A percentile compares a stretch with the other conserved stretches of the same genome.
phyloP scores from a whole-genome alignment of 2,888 invertebrate species.

The Alitta virens region DNA sequence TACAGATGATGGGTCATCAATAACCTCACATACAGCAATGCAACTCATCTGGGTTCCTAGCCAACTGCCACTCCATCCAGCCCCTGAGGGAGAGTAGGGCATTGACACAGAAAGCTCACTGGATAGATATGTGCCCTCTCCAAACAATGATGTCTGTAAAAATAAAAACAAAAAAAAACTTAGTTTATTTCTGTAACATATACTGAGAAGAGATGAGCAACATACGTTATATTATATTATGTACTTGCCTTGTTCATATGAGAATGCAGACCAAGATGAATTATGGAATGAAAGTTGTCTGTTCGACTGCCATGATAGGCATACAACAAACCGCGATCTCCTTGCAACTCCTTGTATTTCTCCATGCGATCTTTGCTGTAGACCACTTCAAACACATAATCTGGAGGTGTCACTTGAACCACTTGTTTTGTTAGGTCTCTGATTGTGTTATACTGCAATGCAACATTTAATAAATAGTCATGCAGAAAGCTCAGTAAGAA shows the following conservation, averaged over 20 bases:
- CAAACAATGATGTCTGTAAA: slow-evolving; percentile 66
- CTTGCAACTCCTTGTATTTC: slow-evolving; percentile 18
- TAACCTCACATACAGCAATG: slow-evolving; percentile 77
- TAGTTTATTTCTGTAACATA: too few species aligned
- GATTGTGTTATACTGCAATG: slow-evolving; percentile 37
- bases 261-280: slow-evolving; percentile 75
- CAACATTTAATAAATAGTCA: too few species aligned
- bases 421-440: slow-evolving; percentile 42
- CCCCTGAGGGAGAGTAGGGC: slow-evolving; percentile 70
- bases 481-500: too few species aligned
- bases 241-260: slow-evolving; percentile 66
- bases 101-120: slow-evolving; percentile 73
- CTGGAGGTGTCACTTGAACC: slow-evolving; percentile 33
- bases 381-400: slow-evolving; percentile 18
- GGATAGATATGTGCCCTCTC: slow-evolving; percentile 74
- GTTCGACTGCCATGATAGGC: slow-evolving; percentile 80
- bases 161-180: not conserved
- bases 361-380: slow-evolving; percentile 15
- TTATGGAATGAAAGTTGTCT: slow-evolving; percentile 78
- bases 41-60: slow-evolving; percentile 76
- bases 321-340: slow-evolving; percentile 25
- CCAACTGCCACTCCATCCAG: slow-evolving; percentile 73
- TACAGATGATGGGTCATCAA: slow-evolving; percentile 66
- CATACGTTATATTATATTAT: too few species aligned
- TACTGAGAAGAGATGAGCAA: too few species aligned